A percentile compares a stretch with the other conserved stretches of the same genome.
phyloP scores from a whole-genome alignment of 2,797 vertebrate species.

The Enteromius afrohamiltoni region DNA sequence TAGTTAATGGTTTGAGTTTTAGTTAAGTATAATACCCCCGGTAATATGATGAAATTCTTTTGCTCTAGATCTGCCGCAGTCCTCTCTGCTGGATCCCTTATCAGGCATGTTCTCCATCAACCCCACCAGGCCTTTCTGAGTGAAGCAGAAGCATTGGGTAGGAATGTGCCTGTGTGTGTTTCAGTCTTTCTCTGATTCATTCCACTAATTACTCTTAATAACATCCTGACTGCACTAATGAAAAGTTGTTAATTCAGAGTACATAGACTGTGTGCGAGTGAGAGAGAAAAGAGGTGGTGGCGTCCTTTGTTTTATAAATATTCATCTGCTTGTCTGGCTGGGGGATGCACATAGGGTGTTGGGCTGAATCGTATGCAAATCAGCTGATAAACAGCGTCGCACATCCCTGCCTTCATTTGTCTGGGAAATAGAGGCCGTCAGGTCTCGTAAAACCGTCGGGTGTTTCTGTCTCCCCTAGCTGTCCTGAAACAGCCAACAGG shows the following conservation, averaged over 20 bases:
- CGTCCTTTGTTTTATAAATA: slow-evolving; percentile 39
- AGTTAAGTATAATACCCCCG: not conserved
- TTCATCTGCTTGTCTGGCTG: slow-evolving; percentile 47
- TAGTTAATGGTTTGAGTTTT: too few species aligned
- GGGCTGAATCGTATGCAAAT: slow-evolving; percentile 23
- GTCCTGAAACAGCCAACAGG: slow-evolving; percentile 40
- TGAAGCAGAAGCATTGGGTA: slow-evolving; percentile 20
- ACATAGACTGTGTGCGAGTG: slow-evolving; percentile 22
- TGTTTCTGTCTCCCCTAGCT: slow-evolving; percentile 30
- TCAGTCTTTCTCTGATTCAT: slow-evolving; percentile 53
- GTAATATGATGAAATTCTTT: slow-evolving; percentile 12
- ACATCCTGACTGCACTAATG: slow-evolving; percentile 62
- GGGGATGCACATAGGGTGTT: not conserved
- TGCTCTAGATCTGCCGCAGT: not conserved
- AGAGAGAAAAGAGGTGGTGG: not conserved
- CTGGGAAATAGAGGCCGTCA: slow-evolving; percentile 29
- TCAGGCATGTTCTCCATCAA: slow-evolving; percentile 33
- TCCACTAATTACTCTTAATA: slow-evolving; percentile 69
- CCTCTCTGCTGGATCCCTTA: not conserved
- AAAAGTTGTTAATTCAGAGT: slow-evolving; percentile 43
- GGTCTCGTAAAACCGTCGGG: not conserved
- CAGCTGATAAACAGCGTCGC: slow-evolving; percentile 25
- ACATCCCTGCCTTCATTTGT: slow-evolving; percentile 16
- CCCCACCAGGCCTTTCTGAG: not conserved
- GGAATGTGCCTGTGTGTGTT: not conserved